Evolutionary conservation across 1,140 invertebrate genomes (phyloP).

Genomic region (Tetramorium alpestre): DNA sequence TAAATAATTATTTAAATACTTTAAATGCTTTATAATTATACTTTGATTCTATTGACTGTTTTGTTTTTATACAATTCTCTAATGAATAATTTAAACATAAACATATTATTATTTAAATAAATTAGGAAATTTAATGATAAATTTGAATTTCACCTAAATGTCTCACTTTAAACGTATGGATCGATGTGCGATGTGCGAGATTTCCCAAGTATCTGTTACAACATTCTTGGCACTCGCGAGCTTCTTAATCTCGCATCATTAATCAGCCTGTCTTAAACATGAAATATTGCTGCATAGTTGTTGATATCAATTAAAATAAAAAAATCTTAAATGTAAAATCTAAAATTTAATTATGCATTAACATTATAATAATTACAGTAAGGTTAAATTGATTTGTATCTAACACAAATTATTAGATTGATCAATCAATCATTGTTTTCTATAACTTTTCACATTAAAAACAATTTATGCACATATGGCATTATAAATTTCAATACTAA

Average conservation of each 20-base stretch:
- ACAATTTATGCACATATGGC: neutral
- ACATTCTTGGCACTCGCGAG: slow-evolving; percentile 36
- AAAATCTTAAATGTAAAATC: neutral
- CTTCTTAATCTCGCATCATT: slow-evolving; percentile 38
- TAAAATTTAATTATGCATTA: neutral
- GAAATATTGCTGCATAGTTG: neutral
- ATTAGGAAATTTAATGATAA: neutral
- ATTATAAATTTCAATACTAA: neutral
- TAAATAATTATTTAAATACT: neutral
- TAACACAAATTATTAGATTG: neutral
- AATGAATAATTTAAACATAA: neutral
- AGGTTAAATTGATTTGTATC: neutral
- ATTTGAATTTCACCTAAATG: neutral
- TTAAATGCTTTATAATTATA: neutral
- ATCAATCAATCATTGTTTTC: neutral
- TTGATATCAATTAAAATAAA: neutral
- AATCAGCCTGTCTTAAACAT: slow-evolving; percentile 7
- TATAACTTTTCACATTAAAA: neutral
- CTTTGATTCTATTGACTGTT: neutral
- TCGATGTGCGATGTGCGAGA: slow-evolving; percentile 15
- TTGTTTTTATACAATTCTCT: neutral
- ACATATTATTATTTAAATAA: neutral
- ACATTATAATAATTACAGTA: neutral
- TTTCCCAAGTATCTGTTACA: slow-evolving; percentile 43
- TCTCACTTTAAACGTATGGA: neutral